Evolutionary conservation across 1,140 invertebrate species (phyloP).

Genomic region (Episyrphus balteatus): DNA sequence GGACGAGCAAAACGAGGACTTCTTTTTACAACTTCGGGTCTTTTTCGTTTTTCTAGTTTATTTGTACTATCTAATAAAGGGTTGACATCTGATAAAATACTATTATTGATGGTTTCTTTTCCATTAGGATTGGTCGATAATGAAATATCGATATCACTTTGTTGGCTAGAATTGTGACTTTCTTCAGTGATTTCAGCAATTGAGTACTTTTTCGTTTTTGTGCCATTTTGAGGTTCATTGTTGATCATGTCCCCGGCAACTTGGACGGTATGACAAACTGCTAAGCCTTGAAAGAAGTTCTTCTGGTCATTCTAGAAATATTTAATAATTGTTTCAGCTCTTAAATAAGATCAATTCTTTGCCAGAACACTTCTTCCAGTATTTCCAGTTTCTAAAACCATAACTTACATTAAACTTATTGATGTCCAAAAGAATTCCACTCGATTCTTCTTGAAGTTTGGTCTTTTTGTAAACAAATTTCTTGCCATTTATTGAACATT

Average conservation of each 20-base stretch:
- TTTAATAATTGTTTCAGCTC: background rate
- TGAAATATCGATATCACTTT: conserved; percentile 26
- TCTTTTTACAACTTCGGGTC: conserved; percentile 26
- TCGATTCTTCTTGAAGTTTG: conserved; percentile 33
- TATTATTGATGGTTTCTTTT: background rate
- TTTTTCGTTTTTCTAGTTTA: conserved; percentile 24
- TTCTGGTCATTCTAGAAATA: conserved; percentile 13
- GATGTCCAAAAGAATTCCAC: conserved; percentile 22
- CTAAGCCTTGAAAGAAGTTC: conserved; percentile 57
- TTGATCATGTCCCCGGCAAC: conserved; percentile 35
- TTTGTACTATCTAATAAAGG: conserved; percentile 19
- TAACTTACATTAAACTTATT: conserved; percentile 30
- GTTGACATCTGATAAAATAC: conserved; percentile 25
- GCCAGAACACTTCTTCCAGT: background rate
- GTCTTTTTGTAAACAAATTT: conserved; percentile 47
- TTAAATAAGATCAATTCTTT: no score
- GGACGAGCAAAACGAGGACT: conserved; percentile 26
- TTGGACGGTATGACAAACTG: conserved; percentile 70
- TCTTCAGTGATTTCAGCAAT: conserved; percentile 33
- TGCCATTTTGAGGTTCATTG: conserved; percentile 3
- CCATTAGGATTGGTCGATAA: conserved; percentile 19
- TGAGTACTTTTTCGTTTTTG: conserved; percentile 12
- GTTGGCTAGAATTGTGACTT: conserved; percentile 31
- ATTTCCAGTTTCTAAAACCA: background rate
- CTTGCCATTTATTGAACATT: conserved; percentile 77